These are phyloP conservation scores for Buathra laborator DNA, from an alignment of 2,888 invertebrate genomes.

Conservation along the genomic window DNA sequence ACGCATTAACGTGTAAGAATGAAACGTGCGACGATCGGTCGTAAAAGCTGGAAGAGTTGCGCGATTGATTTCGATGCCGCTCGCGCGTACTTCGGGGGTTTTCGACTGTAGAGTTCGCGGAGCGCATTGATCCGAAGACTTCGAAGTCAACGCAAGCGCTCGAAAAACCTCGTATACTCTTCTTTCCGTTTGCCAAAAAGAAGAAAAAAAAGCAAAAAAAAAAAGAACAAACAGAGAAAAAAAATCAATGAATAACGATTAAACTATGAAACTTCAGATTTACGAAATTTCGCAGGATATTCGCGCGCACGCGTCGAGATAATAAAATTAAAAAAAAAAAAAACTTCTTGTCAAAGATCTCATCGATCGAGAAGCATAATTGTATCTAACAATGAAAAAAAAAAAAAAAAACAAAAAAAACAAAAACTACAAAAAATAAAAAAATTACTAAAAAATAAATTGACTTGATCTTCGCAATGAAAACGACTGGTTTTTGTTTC, in stretches of 20 bases:
- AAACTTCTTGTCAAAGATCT: slow-evolving; percentile 52
- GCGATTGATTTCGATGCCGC: slow-evolving; percentile 24
- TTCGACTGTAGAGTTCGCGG: neutral
- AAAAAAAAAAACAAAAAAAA: slow-evolving; percentile 62
- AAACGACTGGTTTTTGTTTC: neutral
- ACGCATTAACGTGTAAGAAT: slow-evolving; percentile 44
- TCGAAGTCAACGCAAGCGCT: slow-evolving; percentile 26
- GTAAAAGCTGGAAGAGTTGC: slow-evolving; percentile 11
- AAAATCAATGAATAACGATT: neutral
- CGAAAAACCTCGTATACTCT: slow-evolving; percentile 14
- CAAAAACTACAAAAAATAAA: slow-evolving; percentile 7
- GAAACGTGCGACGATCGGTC: slow-evolving; percentile 34
- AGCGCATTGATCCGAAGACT: slow-evolving; percentile 26
- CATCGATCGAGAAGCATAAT: slow-evolving; percentile 69
- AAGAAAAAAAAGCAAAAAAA: slow-evolving; percentile 21
- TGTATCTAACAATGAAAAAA: slow-evolving; percentile 71
- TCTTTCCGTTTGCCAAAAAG: slow-evolving; percentile 43
- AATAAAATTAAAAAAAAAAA: neutral
- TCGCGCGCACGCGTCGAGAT: slow-evolving; percentile 31
- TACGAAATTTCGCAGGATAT: slow-evolving; percentile 38
- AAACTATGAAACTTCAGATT: slow-evolving; percentile 18
- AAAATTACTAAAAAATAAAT: slow-evolving; percentile 69
- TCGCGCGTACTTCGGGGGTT: slow-evolving; percentile 14
- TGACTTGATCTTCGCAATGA: slow-evolving; percentile 75
- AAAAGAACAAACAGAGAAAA: slow-evolving; percentile 10